Evolutionary conservation across 1,140 invertebrate genomes (phyloP).

Genomic region (Platorchestia sp.): DNA sequence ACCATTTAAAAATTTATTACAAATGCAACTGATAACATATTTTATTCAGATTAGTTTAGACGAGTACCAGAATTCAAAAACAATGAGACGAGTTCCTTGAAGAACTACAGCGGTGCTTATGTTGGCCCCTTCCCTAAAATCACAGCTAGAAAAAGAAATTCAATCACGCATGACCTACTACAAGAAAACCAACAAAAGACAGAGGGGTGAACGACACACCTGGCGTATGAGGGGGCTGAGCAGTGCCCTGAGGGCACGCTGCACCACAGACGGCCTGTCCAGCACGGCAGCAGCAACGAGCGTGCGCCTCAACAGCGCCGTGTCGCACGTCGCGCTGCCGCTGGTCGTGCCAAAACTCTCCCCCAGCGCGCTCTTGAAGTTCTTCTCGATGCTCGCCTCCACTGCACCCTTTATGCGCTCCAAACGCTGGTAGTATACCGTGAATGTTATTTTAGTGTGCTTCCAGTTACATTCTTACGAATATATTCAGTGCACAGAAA

Average conservation of each 20-base stretch:
- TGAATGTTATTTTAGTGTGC: background rate
- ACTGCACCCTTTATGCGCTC: slow-evolving; percentile 2
- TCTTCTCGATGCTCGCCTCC: slow-evolving; percentile 20
- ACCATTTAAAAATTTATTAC: no score
- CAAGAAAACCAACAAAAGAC: background rate
- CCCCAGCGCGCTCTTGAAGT: slow-evolving; percentile 1
- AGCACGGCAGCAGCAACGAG: background rate
- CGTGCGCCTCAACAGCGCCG: background rate
- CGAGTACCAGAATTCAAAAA: no score
- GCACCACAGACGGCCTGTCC: background rate
- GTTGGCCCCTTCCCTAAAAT: no score
- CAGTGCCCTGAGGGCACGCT: background rate
- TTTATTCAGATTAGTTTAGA: no score
- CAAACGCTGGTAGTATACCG: background rate
- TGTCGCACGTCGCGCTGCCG: slow-evolving; percentile 13
- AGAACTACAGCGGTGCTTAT: no score
- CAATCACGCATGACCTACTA: background rate
- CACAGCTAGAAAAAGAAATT: background rate
- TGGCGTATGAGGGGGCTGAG: slow-evolving; percentile 20
- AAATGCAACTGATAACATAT: no score
- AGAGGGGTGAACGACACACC: background rate
- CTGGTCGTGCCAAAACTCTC: background rate
- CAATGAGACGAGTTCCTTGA: no score
- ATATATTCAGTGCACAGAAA: background rate
- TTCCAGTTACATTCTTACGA: background rate